Conservation (phyloP, 2,797 vertebrate species). For the Dipus sagitta region DNA sequence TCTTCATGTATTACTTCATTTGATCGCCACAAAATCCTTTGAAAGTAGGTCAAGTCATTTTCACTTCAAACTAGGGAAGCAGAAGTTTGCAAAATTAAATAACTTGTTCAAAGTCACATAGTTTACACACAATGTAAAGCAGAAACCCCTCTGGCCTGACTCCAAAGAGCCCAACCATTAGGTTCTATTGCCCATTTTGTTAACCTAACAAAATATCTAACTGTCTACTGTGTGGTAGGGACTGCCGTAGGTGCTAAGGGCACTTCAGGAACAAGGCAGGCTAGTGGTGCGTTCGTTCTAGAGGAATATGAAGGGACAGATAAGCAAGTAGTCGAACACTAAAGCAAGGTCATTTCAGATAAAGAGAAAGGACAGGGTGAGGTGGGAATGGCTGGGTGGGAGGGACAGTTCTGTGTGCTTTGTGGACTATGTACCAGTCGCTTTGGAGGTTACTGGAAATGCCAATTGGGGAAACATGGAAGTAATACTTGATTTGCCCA, state of each 20-base stretch:
- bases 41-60: slow-evolving; percentile 40
- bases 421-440: neutral
- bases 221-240: neutral
- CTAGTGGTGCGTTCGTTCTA: neutral
- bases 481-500: slow-evolving; percentile 58
- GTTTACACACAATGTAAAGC: neutral
- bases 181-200: neutral
- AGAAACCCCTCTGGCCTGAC: neutral
- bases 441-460: neutral
- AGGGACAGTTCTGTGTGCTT: neutral
- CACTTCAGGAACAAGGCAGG: neutral
- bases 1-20: neutral
- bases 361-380: neutral
- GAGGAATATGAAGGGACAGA: neutral
- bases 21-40: neutral
- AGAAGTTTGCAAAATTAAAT: neutral
- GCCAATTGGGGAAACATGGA: neutral
- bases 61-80: neutral
- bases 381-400: no score
- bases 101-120: neutral
- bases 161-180: neutral
- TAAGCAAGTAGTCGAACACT: neutral
- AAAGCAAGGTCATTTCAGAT: neutral
- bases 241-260: neutral
- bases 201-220: slow-evolving; percentile 6